Percentiles rank a stretch among this genome's conserved stretches.
These are phyloP conservation scores for Miniopterus natalensis DNA, from an alignment of 2,113 vertebrate genomes.

Conservation along the genomic window DNA sequence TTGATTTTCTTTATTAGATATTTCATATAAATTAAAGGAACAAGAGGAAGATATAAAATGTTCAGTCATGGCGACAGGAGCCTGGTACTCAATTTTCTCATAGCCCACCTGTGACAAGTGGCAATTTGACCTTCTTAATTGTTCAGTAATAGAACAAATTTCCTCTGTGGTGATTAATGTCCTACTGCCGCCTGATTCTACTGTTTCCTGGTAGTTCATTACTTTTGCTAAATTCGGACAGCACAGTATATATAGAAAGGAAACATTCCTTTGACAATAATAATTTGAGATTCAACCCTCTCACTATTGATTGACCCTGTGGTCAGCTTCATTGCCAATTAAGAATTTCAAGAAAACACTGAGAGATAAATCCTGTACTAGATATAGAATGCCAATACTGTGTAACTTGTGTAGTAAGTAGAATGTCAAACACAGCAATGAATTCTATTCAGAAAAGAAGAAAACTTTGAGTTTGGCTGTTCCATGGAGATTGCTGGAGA, in stretches of 20 bases:
- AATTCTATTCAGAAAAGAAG: neutral
- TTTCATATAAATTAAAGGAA: constrained; percentile 22
- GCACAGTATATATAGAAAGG: neutral
- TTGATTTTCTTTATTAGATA: neutral
- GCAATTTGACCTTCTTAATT: constrained; percentile 28
- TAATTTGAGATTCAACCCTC: constrained; percentile 45
- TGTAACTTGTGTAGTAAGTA: neutral
- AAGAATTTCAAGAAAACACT: constrained; percentile 61
- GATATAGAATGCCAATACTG: constrained; percentile 32
- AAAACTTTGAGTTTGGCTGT: neutral
- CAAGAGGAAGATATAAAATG: neutral
- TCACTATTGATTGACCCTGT: constrained; percentile 35
- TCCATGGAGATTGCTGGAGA: neutral
- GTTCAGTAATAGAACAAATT: neutral
- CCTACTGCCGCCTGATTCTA: neutral
- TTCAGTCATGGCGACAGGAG: neutral
- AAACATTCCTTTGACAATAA: neutral
- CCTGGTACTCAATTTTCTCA: neutral
- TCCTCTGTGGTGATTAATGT: neutral
- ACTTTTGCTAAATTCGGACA: neutral
- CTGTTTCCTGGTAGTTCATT: neutral
- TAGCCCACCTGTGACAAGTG: neutral
- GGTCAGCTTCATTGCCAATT: neutral
- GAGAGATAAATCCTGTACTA: constrained; percentile 28
- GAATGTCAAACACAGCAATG: neutral